phyloP scores from a whole-genome alignment of 37 sponge, comb jelly and placozoan species.

The Bolinopsis microptera region DNA sequence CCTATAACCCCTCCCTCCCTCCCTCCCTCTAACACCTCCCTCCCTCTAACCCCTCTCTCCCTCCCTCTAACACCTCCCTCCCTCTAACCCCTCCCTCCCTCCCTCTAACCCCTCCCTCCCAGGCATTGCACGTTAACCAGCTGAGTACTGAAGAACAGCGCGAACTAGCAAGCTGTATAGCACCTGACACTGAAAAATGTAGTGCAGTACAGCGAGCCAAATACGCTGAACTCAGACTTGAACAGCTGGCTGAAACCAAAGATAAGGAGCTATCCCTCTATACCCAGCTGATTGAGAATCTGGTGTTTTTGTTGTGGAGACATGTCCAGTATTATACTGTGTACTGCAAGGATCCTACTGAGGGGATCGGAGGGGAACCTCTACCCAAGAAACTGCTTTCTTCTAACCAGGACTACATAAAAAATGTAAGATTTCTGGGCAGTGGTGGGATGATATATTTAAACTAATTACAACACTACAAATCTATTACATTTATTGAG shows the following conservation, averaged over 20 bases:
- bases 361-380: not conserved
- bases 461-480: too few relatives aligned
- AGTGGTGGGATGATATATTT: too few relatives aligned
- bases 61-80: not conserved
- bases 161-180: constrained; percentile 37
- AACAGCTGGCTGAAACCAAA: constrained; percentile 45
- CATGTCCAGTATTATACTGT: constrained; percentile 49
- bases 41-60: too few relatives aligned
- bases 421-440: constrained; percentile 4
- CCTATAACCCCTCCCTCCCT: too few relatives aligned
- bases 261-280: constrained; percentile 52
- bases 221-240: constrained; percentile 30
- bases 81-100: too few relatives aligned
- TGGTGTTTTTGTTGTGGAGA: constrained; percentile 59
- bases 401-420: constrained; percentile 42
- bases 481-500: too few relatives aligned
- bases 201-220: constrained; percentile 21
- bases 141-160: constrained; percentile 59
- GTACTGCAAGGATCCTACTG: constrained; percentile 17
- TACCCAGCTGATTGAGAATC: constrained; percentile 35
- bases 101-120: not conserved
- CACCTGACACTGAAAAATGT: constrained; percentile 5
- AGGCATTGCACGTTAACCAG: constrained; percentile 53
- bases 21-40: not conserved
- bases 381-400: constrained; percentile 30